phyloP scores from a whole-genome alignment of 2,797 vertebrate species.

The Smutsia temminckii region DNA sequence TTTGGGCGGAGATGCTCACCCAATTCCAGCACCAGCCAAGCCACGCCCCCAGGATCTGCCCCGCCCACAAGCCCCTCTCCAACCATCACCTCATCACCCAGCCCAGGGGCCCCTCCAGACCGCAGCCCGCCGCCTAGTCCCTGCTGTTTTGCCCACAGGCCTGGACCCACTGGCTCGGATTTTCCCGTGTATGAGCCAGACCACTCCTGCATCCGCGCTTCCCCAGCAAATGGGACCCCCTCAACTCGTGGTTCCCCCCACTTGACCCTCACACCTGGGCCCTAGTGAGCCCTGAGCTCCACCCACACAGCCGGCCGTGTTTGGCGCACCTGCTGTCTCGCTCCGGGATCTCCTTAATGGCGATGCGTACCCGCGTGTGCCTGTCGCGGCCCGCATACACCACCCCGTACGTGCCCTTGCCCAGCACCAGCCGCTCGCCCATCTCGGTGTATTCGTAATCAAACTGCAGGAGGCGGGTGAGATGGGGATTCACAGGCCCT shows the following conservation, averaged over 20 bases:
- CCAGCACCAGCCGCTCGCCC: conserved; percentile 90
- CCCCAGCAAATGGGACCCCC: no score
- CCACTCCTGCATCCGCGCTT: not conserved
- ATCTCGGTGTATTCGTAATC: conserved; percentile 91
- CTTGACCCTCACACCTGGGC: not conserved
- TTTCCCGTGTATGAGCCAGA: accelerated
- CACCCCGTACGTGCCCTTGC: conserved; percentile 93
- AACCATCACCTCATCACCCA: not conserved
- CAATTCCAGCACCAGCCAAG: not conserved
- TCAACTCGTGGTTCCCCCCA: accelerated
- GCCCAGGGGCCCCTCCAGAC: not conserved
- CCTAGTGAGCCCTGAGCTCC: not conserved
- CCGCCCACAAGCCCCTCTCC: not conserved
- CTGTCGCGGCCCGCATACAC: conserved; percentile 93
- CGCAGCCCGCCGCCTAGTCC: not conserved
- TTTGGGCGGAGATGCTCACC: not conserved
- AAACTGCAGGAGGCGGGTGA: conserved; percentile 82
- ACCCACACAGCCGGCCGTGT: accelerated
- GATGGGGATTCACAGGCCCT: not conserved
- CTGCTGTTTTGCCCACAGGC: not conserved
- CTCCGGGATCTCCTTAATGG: conserved; percentile 96
- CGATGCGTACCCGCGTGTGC: conserved; percentile 93
- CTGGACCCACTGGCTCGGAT: not conserved
- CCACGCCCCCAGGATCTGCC: not conserved
- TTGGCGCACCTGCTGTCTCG: conserved; percentile 90